Percentiles rank a stretch among this genome's conserved stretches.
These are phyloP conservation scores for Zele albiditarsus DNA, from an alignment of 2,888 invertebrate genomes.

Conservation along the genomic window DNA sequence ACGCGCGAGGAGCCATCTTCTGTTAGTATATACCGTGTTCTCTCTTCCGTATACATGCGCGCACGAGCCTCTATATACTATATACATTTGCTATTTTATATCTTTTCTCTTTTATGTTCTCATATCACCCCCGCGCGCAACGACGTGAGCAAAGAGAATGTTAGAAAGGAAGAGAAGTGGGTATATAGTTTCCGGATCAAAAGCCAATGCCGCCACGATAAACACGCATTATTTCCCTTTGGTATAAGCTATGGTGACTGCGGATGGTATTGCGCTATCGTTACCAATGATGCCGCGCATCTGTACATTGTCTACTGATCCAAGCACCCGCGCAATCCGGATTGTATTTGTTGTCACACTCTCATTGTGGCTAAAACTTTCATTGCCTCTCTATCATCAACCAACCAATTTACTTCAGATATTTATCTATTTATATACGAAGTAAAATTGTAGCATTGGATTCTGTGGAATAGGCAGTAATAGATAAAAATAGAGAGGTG, in stretches of 20 bases:
- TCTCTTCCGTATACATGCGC: constrained; percentile 45
- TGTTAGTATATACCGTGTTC: constrained; percentile 8
- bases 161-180: constrained; percentile 37
- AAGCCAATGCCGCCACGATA: constrained; percentile 67
- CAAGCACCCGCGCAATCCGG: constrained; percentile 15
- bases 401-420: constrained; percentile 9
- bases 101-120: constrained; percentile 31
- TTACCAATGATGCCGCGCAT: constrained; percentile 37
- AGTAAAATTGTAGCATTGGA: no score
- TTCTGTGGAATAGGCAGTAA: no score
- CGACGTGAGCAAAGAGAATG: constrained; percentile 30
- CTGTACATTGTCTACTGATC: constrained; percentile 24
- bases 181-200: constrained; percentile 54
- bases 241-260: constrained; percentile 48
- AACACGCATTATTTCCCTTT: constrained; percentile 67
- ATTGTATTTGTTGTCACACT: constrained; percentile 26
- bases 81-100: constrained; percentile 36
- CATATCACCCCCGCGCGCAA: constrained; percentile 43
- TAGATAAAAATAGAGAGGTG: no score
- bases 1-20: constrained; percentile 27
- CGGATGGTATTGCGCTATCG: constrained; percentile 56
- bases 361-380: background rate
- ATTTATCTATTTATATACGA: background rate
- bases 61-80: constrained; percentile 53
- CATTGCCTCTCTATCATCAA: constrained; percentile 6